Evolutionary conservation across 1,140 invertebrate species (phyloP), one percentile per base, ranked within the genome.

Genomic region (Vollenhovia emeryi): DNA sequence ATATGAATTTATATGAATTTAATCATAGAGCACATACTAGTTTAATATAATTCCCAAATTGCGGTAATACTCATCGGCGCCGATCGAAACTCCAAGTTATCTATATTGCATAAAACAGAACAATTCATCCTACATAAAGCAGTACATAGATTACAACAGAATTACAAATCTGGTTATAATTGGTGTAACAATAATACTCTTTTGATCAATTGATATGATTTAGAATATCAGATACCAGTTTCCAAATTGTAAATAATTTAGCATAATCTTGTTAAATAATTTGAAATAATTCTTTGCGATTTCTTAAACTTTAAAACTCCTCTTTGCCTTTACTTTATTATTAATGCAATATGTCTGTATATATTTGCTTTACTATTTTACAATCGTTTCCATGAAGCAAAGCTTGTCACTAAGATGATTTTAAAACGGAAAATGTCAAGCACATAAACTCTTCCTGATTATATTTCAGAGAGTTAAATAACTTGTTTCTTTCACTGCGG

Each of bases 11-110:
- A n/a, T 60, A 18, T 40, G 21, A 59, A 59, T 75, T 59, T 27
- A 27, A 15, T 59, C 21, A 45, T 30, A 7, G 15, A 2, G 9
- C 48, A 43, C 27, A 43, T n/a, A n/a, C n/a, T 52, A 74, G 40
- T 71, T 71, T 75, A 75, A 57, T 55, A 30, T 74, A 74, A 75
- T 75, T 75, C 21, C 21, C 36, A 59, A 18, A 40, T 59, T 75
- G 21, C 2, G 9, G 15, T 75, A 57, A 57, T 30, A 45, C 9
- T 30, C 11, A 24, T 36, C 3, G 33, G 27, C n/a, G n/a, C n/a
- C 3, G 13, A 15, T 40, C 55, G 18, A 33, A 7, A 59, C 9
- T 57, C 6, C 9, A 59, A 43, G 8, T 75, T 75, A 75, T 75
- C 59, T 75, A 59, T 43, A 75, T 57, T 27, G 15, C 8, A 30